phyloP scores from a whole-genome alignment of 2,888 invertebrate species.

The Xestobium rufovillosum region DNA sequence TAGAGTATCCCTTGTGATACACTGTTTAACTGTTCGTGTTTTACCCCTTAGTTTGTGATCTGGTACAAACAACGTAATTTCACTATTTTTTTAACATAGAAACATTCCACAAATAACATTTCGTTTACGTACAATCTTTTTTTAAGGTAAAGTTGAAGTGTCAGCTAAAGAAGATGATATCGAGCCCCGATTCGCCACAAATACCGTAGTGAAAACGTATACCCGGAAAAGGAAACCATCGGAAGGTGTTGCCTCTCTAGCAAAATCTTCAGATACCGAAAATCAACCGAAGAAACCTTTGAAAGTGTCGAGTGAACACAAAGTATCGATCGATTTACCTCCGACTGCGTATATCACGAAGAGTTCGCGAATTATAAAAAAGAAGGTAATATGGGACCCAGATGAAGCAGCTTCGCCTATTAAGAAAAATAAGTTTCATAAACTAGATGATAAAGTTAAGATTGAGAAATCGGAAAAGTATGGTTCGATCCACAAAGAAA shows the following conservation, averaged over 20 bases:
- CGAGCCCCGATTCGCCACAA: conserved; percentile 34
- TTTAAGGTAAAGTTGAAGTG: too few relatives aligned
- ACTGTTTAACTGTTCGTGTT: too few relatives aligned
- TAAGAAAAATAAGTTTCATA: conserved; percentile 28
- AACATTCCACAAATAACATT: too few relatives aligned
- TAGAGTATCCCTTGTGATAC: too few relatives aligned
- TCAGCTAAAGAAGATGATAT: too few relatives aligned
- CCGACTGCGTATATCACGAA: conserved; percentile 38
- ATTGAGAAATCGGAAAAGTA: conserved; percentile 2
- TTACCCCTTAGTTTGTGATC: too few relatives aligned
- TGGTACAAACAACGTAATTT: too few relatives aligned
- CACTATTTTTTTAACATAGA: too few relatives aligned
- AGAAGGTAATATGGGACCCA: conserved; percentile 69
- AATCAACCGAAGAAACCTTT: neutral
- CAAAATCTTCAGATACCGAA: neutral
- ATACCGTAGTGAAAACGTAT: conserved; percentile 38
- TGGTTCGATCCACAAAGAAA: neutral
- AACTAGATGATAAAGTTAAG: conserved; percentile 11
- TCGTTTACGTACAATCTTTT: too few relatives aligned
- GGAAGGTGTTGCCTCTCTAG: conserved; percentile 17
- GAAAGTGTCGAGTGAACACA: neutral
- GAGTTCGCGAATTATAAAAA: conserved; percentile 56
- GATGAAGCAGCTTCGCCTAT: conserved; percentile 49
- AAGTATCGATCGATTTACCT: conserved; percentile 8
- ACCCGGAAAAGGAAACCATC: conserved; percentile 38